Evolutionary conservation across 2,888 invertebrate genomes (phyloP).

Genomic region (Eulithis prunata): DNA sequence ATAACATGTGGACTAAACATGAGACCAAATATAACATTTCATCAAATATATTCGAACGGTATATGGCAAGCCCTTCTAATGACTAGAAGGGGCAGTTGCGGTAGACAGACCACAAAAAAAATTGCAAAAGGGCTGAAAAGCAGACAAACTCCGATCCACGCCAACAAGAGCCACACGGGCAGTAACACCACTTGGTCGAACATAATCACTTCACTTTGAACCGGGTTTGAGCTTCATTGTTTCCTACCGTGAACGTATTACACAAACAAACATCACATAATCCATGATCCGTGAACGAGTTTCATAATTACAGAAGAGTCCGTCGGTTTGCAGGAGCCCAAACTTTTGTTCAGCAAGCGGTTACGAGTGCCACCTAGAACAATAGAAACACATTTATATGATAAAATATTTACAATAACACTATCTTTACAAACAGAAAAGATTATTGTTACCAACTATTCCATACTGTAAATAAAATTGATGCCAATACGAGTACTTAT

Average conservation of each 20-base stretch:
- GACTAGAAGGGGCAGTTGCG: conserved; percentile 88
- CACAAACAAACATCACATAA: conserved; percentile 17
- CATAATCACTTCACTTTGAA: conserved; percentile 57
- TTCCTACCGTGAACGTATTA: conserved; percentile 20
- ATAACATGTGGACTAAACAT: conserved; percentile 8
- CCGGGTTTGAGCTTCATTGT: conserved; percentile 29
- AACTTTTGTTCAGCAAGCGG: conserved; percentile 53
- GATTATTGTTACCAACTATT: too few relatives aligned
- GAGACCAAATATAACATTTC: conserved; percentile 2
- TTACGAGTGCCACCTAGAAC: conserved; percentile 81
- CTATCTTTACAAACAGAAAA: too few relatives aligned
- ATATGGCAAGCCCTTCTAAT: conserved; percentile 87
- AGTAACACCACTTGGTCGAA: conserved; percentile 73
- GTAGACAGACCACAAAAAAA: conserved; percentile 87
- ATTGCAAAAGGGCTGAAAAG: conserved; percentile 88
- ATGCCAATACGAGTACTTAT: too few relatives aligned
- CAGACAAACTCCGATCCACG: conserved; percentile 86
- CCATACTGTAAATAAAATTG: too few relatives aligned
- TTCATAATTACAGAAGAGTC: conserved; percentile 54
- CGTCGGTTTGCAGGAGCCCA: conserved; percentile 45
- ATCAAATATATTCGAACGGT: conserved; percentile 86
- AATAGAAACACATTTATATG: conserved; percentile 38
- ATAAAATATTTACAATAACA: background rate
- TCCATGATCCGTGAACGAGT: conserved; percentile 39
- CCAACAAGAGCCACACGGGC: conserved; percentile 85